A percentile compares a stretch with the other conserved stretches of the same genome.
Conservation (phyloP, 2,113 vertebrate genomes). For the Megaceryle torquata region DNA sequence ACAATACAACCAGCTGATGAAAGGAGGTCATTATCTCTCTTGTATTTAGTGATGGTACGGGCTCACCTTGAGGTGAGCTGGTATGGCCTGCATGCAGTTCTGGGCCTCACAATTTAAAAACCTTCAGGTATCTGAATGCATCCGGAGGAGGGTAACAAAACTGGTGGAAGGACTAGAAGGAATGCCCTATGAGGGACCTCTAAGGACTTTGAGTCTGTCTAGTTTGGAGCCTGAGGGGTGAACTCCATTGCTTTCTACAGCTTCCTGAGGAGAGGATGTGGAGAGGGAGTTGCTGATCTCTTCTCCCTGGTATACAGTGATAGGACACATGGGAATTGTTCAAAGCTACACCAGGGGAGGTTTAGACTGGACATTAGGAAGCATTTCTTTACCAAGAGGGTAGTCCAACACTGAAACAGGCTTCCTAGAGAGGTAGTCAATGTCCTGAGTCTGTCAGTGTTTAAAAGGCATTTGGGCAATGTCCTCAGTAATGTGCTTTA, state of each 20-base stretch:
- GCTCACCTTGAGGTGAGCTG: neutral
- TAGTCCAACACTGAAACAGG: neutral
- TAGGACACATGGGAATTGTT: rapidly evolving
- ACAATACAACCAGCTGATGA: neutral
- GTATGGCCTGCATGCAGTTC: neutral
- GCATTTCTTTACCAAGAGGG: neutral
- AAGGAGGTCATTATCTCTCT: neutral
- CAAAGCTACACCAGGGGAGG: neutral
- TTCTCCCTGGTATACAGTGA: neutral
- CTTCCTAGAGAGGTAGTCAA: neutral
- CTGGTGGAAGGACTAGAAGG: neutral
- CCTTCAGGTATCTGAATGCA: neutral
- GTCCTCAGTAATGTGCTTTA: neutral
- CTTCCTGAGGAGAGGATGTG: neutral
- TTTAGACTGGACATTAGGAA: neutral
- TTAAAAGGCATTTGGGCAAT: neutral
- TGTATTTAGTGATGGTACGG: rapidly evolving
- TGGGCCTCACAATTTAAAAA: neutral
- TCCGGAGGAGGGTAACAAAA: neutral
- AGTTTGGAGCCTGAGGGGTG: neutral
- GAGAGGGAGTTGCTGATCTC: neutral
- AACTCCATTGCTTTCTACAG: neutral
- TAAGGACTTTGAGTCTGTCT: neutral
- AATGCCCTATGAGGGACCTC: neutral
- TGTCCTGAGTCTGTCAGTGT: neutral